These are phyloP conservation scores for Gasterosteus aculeatus DNA, from an alignment of 2,113 vertebrate species.

Conservation along the genomic window DNA sequence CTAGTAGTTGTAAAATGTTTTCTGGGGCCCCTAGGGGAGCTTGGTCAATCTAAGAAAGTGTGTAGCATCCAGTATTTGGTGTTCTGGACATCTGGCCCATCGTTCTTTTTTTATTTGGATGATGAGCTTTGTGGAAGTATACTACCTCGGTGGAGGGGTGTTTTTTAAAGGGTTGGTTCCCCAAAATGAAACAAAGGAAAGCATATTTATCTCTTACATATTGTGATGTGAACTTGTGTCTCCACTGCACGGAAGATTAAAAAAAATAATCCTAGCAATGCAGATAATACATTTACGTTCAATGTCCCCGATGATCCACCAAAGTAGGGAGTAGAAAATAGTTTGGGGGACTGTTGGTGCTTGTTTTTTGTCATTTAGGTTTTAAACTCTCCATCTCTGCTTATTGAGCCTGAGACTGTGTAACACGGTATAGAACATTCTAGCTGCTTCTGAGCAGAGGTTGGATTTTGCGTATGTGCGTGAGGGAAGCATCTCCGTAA, in stretches of 20 bases:
- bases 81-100: neutral
- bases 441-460: conserved; percentile 29
- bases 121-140: neutral
- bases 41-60: neutral
- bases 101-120: neutral
- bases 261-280: neutral
- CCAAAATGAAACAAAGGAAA: neutral
- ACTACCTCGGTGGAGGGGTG: neutral
- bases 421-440: conserved; percentile 15
- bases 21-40: neutral
- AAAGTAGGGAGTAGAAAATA: neutral
- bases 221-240: neutral
- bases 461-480: conserved; percentile 38
- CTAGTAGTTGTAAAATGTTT: neutral
- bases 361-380: conserved; percentile 2
- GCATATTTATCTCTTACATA: neutral
- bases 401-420: conserved; percentile 10
- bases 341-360: neutral
- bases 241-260: too few species aligned
- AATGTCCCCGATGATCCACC: neutral
- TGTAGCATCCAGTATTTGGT: neutral
- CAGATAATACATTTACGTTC: neutral
- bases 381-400: conserved; percentile 12
- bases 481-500: conserved; percentile 60
- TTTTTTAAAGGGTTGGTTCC: neutral